A percentile compares a stretch with the other conserved stretches of the same genome.
phyloP scores from a whole-genome alignment of 2,888 invertebrate species.

The Ormyrus rosae region DNA sequence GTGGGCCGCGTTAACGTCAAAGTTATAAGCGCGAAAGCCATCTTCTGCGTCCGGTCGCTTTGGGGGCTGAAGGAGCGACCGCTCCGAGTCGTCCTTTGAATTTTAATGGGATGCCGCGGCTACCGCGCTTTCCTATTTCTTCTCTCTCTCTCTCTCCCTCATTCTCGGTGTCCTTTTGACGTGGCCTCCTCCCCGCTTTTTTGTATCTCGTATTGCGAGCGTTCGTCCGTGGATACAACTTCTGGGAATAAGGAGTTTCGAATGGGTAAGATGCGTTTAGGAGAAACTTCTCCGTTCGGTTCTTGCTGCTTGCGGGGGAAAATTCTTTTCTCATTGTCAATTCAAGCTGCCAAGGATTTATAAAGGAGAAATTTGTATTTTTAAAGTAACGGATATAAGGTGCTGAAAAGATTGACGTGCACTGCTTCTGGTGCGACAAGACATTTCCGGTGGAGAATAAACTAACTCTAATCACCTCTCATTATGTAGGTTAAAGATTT shows the following conservation, averaged over 20 bases:
- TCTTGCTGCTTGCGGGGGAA: too few species aligned
- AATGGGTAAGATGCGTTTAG: not conserved
- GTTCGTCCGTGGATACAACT: not conserved
- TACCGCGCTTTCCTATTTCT: conserved; percentile 13
- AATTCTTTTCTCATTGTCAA: too few species aligned
- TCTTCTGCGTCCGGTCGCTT: conserved; percentile 33
- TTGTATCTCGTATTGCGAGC: not conserved
- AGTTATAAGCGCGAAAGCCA: conserved; percentile 55
- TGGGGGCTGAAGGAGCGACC: not conserved
- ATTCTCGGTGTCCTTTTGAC: conserved; percentile 11
- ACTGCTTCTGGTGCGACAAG: too few species aligned
- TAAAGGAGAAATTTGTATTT: too few species aligned
- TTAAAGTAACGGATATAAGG: too few species aligned
- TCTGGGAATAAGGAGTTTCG: conserved; percentile 14
- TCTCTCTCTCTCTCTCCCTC: not conserved
- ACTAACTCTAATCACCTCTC: too few species aligned
- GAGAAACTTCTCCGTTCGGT: too few species aligned
- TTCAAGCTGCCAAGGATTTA: too few species aligned
- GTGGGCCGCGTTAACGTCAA: conserved; percentile 45
- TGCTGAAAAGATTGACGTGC: too few species aligned
- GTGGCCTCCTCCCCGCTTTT: not conserved
- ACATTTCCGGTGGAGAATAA: too few species aligned
- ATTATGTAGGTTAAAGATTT: too few species aligned
- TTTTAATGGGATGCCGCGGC: conserved; percentile 57
- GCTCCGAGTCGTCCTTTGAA: conserved; percentile 55